These are phyloP conservation scores for Balearica regulorum DNA, from an alignment of 2,797 vertebrate species.

Conservation along the genomic window DNA sequence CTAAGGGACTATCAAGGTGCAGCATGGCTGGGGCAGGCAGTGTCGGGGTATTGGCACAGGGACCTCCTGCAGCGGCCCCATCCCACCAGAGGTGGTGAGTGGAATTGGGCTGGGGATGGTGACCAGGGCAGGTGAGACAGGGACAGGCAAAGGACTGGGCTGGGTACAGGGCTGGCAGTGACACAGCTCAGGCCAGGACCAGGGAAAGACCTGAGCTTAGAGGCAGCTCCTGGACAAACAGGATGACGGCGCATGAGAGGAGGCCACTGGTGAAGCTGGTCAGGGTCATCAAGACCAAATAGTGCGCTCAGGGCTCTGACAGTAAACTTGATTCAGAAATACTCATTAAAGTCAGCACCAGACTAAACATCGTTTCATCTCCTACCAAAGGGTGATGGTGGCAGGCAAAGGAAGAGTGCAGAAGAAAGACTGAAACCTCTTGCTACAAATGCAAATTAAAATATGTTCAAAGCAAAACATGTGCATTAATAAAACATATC, in stretches of 20 bases:
- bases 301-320: neutral
- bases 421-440: neutral
- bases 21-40: neutral
- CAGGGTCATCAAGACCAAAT: neutral
- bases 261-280: neutral
- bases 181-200: neutral
- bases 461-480: neutral
- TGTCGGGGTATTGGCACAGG: neutral
- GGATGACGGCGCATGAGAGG: accelerated
- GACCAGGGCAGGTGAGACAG: neutral
- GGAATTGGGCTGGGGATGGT: neutral
- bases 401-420: neutral
- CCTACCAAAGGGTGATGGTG: neutral
- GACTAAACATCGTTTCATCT: neutral
- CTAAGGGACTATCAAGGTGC: neutral
- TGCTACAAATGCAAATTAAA: neutral
- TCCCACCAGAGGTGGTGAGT: neutral
- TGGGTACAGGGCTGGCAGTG: neutral
- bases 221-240: neutral
- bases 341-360: neutral
- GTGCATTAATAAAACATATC: constrained; percentile 11
- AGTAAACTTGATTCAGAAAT: neutral
- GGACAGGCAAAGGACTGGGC: neutral
- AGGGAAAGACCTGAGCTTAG: neutral
- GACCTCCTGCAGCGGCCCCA: neutral